Conservation (phyloP, 2,888 invertebrate genomes). For the Noctua fimbriata region DNA sequence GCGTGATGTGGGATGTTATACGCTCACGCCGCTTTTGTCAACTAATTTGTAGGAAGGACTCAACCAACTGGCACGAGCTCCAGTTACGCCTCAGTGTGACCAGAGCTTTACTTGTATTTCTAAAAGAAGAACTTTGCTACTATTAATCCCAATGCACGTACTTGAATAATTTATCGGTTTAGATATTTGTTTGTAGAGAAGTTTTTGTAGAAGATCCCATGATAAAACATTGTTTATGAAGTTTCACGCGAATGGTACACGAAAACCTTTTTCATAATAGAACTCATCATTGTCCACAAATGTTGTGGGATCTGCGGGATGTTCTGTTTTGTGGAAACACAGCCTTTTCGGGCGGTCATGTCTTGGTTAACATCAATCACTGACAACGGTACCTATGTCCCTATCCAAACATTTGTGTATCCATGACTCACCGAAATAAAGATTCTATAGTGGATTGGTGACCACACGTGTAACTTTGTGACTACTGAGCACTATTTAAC, state of each 20-base stretch:
- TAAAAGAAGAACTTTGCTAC: background rate
- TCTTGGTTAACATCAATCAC: constrained; percentile 48
- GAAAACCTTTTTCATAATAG: constrained; percentile 47
- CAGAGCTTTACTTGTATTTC: background rate
- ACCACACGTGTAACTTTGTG: background rate
- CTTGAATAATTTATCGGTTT: background rate
- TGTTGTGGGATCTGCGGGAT: constrained; percentile 31
- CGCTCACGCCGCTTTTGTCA: background rate
- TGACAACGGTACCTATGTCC: constrained; percentile 15
- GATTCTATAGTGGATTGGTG: constrained; percentile 10
- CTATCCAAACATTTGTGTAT: constrained; percentile 29
- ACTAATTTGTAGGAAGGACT: background rate
- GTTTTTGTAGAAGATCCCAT: background rate
- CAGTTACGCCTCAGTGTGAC: background rate
- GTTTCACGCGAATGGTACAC: background rate
- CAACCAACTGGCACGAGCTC: background rate
- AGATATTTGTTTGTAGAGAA: background rate
- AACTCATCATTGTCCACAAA: constrained; percentile 53
- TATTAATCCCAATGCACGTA: background rate
- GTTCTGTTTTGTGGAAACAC: constrained; percentile 26
- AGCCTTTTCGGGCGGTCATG: constrained; percentile 35
- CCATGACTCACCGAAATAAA: constrained; percentile 30
- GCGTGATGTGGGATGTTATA: background rate
- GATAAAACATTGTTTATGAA: constrained; percentile 3
- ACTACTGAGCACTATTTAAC: background rate